Evolutionary conservation across 2,113 vertebrate species (phyloP).

Genomic region (Anas platyrhynchos): DNA sequence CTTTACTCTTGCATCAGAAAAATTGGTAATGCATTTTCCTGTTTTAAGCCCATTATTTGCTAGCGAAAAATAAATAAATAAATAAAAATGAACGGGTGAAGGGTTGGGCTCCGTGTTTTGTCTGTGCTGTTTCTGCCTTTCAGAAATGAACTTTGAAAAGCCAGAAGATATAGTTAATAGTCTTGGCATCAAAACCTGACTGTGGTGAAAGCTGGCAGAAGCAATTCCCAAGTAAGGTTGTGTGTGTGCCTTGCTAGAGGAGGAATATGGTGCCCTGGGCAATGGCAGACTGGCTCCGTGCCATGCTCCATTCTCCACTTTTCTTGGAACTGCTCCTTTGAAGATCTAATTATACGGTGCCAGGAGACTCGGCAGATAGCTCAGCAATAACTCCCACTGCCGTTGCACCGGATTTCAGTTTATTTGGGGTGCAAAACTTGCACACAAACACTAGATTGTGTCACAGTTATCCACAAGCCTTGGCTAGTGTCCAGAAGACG

Average conservation of each 20-base stretch:
- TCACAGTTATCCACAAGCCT: not conserved
- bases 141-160: not conserved
- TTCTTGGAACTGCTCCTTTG: conserved; percentile 49
- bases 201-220: conserved; percentile 37
- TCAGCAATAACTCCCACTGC: conserved; percentile 2
- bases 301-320: not conserved
- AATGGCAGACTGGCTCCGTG: not conserved
- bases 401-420: rapidly evolving
- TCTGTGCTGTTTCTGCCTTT: not conserved
- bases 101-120: rapidly evolving
- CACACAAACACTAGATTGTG: not conserved
- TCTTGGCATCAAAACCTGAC: not conserved
- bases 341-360: conserved; percentile 30
- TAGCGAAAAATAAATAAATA: not conserved
- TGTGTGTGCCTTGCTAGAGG: not conserved
- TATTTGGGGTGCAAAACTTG: conserved; percentile 32
- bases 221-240: not conserved
- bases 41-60: not conserved
- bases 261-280: conserved; percentile 41
- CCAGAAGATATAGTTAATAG: conserved; percentile 3
- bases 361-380: conserved; percentile 40
- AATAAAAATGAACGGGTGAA: not conserved
- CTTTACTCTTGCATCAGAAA: not conserved
- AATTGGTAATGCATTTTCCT: not conserved
- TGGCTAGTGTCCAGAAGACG: conserved; percentile 26